A percentile compares a stretch with the other conserved stretches of the same genome.
phyloP scores from a whole-genome alignment of 2,888 invertebrate species.

The Dynastes maya region DNA sequence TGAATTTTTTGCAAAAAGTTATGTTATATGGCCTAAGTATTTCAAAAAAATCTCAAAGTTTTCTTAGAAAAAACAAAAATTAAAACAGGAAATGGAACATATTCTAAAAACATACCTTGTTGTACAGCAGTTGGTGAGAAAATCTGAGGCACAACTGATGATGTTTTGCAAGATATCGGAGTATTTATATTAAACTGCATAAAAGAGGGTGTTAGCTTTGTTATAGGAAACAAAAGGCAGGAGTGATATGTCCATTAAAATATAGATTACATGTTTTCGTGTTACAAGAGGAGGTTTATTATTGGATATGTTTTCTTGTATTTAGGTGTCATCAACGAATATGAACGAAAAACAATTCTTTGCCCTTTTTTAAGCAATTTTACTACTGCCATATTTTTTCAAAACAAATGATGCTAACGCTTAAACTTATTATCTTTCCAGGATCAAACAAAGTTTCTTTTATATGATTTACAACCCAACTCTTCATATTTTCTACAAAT shows the following conservation, averaged over 20 bases:
- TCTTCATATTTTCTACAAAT: slow-evolving; percentile 86
- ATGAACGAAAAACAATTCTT: too few species aligned
- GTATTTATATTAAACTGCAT: slow-evolving; percentile 29
- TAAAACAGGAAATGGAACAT: not conserved
- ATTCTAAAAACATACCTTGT: slow-evolving; percentile 17
- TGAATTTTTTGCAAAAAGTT: too few species aligned
- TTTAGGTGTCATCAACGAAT: too few species aligned
- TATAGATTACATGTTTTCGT: slow-evolving; percentile 35
- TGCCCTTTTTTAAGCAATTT: too few species aligned
- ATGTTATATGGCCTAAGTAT: too few species aligned
- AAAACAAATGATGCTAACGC: not conserved
- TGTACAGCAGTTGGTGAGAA: not conserved
- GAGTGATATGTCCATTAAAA: slow-evolving; percentile 31
- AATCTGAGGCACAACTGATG: slow-evolving; percentile 10
- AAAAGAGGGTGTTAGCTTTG: slow-evolving; percentile 19
- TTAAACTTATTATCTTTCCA: slow-evolving; percentile 65
- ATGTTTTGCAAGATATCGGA: too few species aligned
- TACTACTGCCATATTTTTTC: too few species aligned
- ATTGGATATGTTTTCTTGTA: too few species aligned
- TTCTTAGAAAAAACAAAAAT: not conserved
- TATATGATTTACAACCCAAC: slow-evolving; percentile 78
- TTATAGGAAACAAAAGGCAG: not conserved
- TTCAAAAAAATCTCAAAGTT: too few species aligned
- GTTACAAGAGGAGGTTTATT: too few species aligned
- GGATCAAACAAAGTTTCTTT: slow-evolving; percentile 78